Conservation (phyloP, 2,797 vertebrate species). For the Chanos chanos region DNA sequence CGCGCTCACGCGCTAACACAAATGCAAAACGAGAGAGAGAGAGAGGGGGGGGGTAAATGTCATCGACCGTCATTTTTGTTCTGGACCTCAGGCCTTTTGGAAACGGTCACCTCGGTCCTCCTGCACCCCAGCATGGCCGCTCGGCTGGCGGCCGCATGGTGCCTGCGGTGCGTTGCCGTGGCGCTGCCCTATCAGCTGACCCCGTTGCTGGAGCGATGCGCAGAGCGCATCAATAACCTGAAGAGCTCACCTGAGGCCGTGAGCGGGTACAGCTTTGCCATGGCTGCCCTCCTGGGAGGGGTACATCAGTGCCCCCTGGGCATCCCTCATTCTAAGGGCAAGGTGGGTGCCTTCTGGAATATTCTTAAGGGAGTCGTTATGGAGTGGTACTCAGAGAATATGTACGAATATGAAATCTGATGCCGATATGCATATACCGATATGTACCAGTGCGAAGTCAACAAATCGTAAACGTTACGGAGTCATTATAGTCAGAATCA, state of each 20-base stretch:
- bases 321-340: slow-evolving; percentile 96
- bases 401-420: no score
- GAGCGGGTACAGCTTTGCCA: slow-evolving; percentile 97
- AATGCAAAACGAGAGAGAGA: neutral
- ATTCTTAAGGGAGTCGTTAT: no score
- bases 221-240: slow-evolving; percentile 93
- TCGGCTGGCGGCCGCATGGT: slow-evolving; percentile 93
- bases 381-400: no score
- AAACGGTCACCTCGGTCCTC: slow-evolving; percentile 93
- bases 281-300: slow-evolving; percentile 93
- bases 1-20: neutral
- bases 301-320: slow-evolving; percentile 96
- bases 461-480: no score
- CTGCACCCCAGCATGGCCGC: slow-evolving; percentile 98
- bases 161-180: slow-evolving; percentile 91
- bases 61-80: neutral
- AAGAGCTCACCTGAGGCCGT: slow-evolving; percentile 97
- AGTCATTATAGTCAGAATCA: no score
- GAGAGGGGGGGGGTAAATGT: neutral
- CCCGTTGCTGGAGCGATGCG: slow-evolving; percentile 90
- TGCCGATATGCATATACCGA: no score
- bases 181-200: slow-evolving; percentile 93
- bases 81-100: slow-evolving; percentile 79
- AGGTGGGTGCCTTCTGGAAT: slow-evolving; percentile 71
- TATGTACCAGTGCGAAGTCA: no score